A percentile compares a stretch with the other conserved stretches of the same genome.
phyloP scores from a whole-genome alignment of 2,888 invertebrate species.

The Drosophila nigritarsus region DNA sequence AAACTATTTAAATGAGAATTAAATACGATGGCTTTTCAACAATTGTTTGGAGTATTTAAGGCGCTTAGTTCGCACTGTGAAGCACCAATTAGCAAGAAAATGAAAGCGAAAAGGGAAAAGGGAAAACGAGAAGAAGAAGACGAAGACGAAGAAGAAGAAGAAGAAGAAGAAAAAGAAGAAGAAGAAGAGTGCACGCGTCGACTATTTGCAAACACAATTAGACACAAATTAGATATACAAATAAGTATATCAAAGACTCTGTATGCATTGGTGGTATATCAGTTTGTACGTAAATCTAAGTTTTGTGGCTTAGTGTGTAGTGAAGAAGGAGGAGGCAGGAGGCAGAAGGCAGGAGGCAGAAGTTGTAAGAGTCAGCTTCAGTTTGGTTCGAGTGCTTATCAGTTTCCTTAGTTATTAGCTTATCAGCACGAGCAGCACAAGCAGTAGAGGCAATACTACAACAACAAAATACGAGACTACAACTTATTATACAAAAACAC shows the following conservation, averaged over 20 bases:
- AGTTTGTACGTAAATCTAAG: neutral
- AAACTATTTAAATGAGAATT: neutral
- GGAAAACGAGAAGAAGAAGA: neutral
- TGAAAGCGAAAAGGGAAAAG: neutral
- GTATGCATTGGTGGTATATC: conserved; percentile 1
- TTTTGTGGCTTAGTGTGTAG: neutral
- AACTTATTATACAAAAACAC: conserved; percentile 29
- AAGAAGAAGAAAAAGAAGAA: too few species aligned
- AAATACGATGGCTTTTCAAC: conserved; percentile 7
- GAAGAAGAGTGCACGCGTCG: conserved; percentile 14
- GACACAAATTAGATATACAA: conserved; percentile 6
- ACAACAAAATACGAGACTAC: conserved; percentile 5
- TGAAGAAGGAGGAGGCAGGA: neutral
- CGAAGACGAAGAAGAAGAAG: neutral
- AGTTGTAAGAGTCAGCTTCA: too few species aligned
- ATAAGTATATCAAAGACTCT: neutral
- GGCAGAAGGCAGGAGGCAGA: neutral
- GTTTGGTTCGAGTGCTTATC: conserved; percentile 34
- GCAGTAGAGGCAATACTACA: conserved; percentile 52
- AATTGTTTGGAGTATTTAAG: conserved; percentile 23
- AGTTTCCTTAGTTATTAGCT: conserved; percentile 42
- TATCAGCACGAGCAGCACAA: conserved; percentile 40
- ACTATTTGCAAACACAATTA: conserved; percentile 15
- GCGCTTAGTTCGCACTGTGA: conserved; percentile 11
- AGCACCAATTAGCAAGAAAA: conserved; percentile 2